Conservation (phyloP, 2,113 vertebrate genomes). For the Amphiprion ocellaris region DNA sequence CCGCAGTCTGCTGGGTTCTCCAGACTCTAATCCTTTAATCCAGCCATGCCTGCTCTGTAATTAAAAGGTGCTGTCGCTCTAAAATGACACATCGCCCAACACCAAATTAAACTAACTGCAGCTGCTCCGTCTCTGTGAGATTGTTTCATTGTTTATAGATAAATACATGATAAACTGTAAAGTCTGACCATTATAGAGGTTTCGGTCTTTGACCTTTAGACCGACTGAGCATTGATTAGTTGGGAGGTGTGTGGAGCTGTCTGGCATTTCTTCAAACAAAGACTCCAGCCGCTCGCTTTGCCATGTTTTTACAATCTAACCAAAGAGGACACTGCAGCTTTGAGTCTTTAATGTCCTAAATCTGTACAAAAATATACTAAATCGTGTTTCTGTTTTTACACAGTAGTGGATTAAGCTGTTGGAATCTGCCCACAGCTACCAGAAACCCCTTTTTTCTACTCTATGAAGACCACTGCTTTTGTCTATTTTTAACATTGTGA, state of each 20-base stretch:
- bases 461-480: not conserved
- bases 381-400: no score
- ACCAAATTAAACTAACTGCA: not conserved
- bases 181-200: conserved; percentile 31
- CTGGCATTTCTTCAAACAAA: conserved; percentile 9
- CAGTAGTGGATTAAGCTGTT: not conserved
- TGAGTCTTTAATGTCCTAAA: not conserved
- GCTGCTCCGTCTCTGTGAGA: not conserved
- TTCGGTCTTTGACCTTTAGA: conserved; percentile 72
- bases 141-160: conserved; percentile 38
- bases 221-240: conserved; percentile 53
- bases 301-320: not conserved
- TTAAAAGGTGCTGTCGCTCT: conserved; percentile 50
- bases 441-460: no score
- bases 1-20: conserved; percentile 14
- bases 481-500: not conserved
- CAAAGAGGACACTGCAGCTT: not conserved
- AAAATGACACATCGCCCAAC: conserved; percentile 1
- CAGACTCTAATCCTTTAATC: conserved; percentile 73
- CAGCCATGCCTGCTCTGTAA: conserved; percentile 38
- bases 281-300: not conserved
- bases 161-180: conserved; percentile 47
- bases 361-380: not conserved
- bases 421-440: not conserved
- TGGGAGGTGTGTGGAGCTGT: conserved; percentile 18